Percentiles rank a stretch among this genome's conserved stretches.
phyloP scores from a whole-genome alignment of 2,113 vertebrate species.

The Phalacrocorax carbo region DNA sequence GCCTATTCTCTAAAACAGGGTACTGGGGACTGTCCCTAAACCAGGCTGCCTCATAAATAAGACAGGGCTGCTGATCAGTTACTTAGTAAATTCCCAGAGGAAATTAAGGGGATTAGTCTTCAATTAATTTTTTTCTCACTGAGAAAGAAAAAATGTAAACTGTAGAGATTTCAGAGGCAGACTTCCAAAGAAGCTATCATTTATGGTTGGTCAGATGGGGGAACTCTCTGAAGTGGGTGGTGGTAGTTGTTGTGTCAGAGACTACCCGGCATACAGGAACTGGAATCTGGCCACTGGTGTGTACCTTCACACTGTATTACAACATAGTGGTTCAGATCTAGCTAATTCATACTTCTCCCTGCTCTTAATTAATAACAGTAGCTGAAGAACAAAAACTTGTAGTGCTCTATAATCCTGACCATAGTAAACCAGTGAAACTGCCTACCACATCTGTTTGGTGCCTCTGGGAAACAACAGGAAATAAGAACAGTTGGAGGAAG shows the following conservation, averaged over 20 bases:
- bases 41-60: not conserved
- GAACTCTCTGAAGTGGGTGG: not conserved
- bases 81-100: not conserved
- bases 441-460: not conserved
- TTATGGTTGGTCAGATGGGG: not conserved
- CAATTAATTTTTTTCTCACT: not conserved
- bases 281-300: not conserved
- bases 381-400: not conserved
- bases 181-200: not conserved
- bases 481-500: not conserved
- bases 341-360: not conserved
- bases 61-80: not conserved
- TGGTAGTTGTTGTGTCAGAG: not conserved
- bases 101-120: not conserved
- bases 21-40: not conserved
- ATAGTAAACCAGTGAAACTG: not conserved
- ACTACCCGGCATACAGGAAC: not conserved
- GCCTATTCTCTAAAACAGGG: not conserved
- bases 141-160: not conserved
- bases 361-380: not conserved
- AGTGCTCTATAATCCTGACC: not conserved
- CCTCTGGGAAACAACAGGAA: not conserved
- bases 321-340: not conserved
- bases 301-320: not conserved
- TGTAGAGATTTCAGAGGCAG: not conserved